Evolutionary conservation across 2,797 vertebrate genomes (phyloP).

Genomic region (Muraenolepis orangiensis): DNA sequence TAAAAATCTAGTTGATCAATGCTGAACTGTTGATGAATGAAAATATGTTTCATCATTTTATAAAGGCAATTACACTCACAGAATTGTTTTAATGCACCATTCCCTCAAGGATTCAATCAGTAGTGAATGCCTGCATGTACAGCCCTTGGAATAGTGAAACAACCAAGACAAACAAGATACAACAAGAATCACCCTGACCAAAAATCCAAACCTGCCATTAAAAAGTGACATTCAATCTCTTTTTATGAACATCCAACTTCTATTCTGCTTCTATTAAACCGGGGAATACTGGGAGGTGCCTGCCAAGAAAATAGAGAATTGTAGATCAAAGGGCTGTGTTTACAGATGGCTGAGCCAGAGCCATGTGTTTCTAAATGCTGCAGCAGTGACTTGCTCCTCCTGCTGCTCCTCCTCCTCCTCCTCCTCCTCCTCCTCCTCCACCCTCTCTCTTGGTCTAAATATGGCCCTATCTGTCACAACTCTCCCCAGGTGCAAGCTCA

Average conservation of each 20-base stretch:
- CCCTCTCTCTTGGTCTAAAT: conserved; percentile 21
- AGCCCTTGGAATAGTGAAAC: background rate
- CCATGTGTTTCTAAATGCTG: conserved; percentile 15
- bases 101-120: background rate
- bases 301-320: conserved; percentile 3
- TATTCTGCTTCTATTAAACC: conserved; percentile 7
- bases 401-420: background rate
- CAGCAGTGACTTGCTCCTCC: background rate
- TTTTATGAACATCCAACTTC: conserved; percentile 2
- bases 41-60: background rate
- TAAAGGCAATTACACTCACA: background rate
- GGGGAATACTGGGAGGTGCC: conserved; percentile 4
- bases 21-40: background rate
- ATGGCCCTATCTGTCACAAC: conserved; percentile 23
- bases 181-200: background rate
- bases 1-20: background rate
- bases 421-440: conserved; percentile 25
- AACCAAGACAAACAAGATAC: background rate
- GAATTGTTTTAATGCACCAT: background rate
- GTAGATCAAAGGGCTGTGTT: conserved; percentile 34
- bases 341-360: conserved; percentile 39
- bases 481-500: conserved; percentile 23
- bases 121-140: background rate
- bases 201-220: conserved; percentile 20
- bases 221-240: conserved; percentile 17